Percentiles rank a stretch among this genome's conserved stretches.
phyloP scores from a whole-genome alignment of 2,888 invertebrate species.

The Quadroppia sp. region DNA sequence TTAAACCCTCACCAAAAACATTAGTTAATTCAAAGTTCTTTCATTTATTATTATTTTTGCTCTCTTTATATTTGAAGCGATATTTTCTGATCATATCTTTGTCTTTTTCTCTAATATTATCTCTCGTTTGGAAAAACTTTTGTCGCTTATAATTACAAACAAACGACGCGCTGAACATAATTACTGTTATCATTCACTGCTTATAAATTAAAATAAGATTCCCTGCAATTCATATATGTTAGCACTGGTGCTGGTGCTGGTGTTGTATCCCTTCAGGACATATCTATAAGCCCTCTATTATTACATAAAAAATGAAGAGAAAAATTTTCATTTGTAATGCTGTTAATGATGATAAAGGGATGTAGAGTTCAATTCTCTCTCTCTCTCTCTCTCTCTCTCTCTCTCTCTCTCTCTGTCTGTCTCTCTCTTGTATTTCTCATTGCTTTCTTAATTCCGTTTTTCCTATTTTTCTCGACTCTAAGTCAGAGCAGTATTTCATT shows the following conservation, averaged over 20 bases:
- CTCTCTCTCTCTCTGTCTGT: background rate
- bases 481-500: conserved; percentile 26
- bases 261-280: conserved; percentile 17
- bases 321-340: conserved; percentile 29
- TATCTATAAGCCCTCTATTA: conserved; percentile 29
- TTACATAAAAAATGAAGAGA: conserved; percentile 16
- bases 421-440: background rate
- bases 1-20: background rate
- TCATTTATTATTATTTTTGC: conserved; percentile 19
- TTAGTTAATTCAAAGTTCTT: conserved; percentile 24
- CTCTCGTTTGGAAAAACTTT: background rate
- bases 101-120: conserved; percentile 24
- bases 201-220: background rate
- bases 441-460: conserved; percentile 11
- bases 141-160: conserved; percentile 34
- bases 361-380: background rate
- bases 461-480: conserved; percentile 19
- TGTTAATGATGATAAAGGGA: conserved; percentile 26
- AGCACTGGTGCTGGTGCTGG: background rate
- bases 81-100: conserved; percentile 2
- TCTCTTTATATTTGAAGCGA: conserved; percentile 10
- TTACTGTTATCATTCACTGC: conserved; percentile 20
- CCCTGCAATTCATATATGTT: background rate
- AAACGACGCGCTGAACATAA: conserved; percentile 19
- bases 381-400: conserved; percentile 1